Conservation (phyloP, 2,888 invertebrate species). For the Ichneumoninae sp. region DNA sequence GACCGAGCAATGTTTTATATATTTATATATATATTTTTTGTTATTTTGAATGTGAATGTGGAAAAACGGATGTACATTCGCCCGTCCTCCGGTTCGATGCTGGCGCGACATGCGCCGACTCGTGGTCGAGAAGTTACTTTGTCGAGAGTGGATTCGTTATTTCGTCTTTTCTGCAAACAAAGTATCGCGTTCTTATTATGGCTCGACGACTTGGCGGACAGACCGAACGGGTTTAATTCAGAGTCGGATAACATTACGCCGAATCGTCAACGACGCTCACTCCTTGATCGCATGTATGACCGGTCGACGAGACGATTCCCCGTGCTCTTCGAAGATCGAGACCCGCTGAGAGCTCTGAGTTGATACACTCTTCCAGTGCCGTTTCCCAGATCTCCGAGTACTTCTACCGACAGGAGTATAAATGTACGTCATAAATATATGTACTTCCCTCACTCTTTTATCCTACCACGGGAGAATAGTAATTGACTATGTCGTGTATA, state of each 20-base stretch:
- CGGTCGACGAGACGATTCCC: neutral
- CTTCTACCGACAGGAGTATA: conserved; percentile 28
- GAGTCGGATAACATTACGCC: neutral
- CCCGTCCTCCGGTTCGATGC: conserved; percentile 11
- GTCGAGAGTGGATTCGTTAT: conserved; percentile 4
- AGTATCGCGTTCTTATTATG: conserved; percentile 1
- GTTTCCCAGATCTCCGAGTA: conserved; percentile 37
- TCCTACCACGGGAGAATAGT: conserved; percentile 56
- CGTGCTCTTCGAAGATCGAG: conserved; percentile 1
- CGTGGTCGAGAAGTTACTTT: neutral
- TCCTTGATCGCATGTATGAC: conserved; percentile 18
- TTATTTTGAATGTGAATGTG: neutral
- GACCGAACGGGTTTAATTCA: conserved; percentile 25
- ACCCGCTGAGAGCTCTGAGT: conserved; percentile 31
- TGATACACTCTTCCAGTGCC: conserved; percentile 44
- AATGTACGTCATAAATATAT: conserved; percentile 40
- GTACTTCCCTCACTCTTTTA: conserved; percentile 36
- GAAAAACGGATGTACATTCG: neutral
- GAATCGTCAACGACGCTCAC: conserved; percentile 1
- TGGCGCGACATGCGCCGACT: conserved; percentile 25
- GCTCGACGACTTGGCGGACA: neutral
- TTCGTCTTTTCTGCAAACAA: conserved; percentile 24
- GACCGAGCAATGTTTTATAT: neutral
- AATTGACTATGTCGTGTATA: conserved; percentile 61
- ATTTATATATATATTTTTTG: neutral